These are phyloP conservation scores for Metopolophium dirhodum DNA, from an alignment of 1,140 invertebrate genomes.

Conservation along the genomic window DNA sequence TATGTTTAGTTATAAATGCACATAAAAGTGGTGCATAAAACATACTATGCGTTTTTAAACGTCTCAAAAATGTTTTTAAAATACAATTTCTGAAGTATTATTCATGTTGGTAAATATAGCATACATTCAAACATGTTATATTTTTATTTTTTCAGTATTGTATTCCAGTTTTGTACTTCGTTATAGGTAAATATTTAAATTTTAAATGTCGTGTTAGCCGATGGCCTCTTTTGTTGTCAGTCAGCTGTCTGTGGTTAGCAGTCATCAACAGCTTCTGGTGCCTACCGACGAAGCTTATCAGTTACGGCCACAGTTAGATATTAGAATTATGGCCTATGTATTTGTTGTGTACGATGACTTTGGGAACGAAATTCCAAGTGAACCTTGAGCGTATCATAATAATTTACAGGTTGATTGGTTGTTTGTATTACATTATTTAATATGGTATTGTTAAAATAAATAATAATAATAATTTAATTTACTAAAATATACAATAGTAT, in stretches of 20 bases:
- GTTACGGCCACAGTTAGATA: background rate
- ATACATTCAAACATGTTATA: too few relatives aligned
- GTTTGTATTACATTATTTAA: background rate
- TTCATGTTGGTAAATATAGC: too few relatives aligned
- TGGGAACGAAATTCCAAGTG: background rate
- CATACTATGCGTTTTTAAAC: too few relatives aligned
- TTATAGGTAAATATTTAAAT: background rate
- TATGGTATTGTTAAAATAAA: background rate
- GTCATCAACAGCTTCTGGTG: background rate
- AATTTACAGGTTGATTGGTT: background rate
- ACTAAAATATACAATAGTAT: background rate
- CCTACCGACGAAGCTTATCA: background rate
- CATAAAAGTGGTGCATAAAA: too few relatives aligned
- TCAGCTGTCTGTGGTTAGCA: background rate
- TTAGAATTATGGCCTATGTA: background rate
- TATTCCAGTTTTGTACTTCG: background rate
- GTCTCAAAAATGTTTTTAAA: too few relatives aligned
- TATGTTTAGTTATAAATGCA: background rate
- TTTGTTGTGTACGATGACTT: background rate
- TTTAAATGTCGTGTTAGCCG: background rate
- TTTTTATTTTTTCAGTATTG: too few relatives aligned
- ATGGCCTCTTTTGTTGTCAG: background rate
- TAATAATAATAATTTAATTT: background rate
- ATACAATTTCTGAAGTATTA: too few relatives aligned
- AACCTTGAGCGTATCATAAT: background rate